These are phyloP conservation scores for Apis florea DNA, from an alignment of 1,140 invertebrate species.

Conservation along the genomic window DNA sequence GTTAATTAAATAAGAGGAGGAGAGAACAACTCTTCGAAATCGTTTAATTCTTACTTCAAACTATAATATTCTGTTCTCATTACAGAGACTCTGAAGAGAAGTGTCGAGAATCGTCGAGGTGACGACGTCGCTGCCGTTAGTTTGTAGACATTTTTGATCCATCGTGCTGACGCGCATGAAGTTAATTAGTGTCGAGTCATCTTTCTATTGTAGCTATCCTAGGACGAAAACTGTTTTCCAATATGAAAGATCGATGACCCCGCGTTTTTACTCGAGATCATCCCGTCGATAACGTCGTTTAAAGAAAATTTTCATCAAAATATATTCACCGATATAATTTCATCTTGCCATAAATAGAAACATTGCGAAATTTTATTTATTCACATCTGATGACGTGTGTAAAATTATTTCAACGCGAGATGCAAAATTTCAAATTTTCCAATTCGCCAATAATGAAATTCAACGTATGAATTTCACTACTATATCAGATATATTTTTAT, in stretches of 20 bases:
- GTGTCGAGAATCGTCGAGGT: neutral
- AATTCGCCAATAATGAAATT: too few species aligned
- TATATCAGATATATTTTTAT: too few species aligned
- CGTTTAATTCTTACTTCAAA: neutral
- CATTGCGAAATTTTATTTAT: neutral
- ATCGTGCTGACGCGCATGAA: conserved; percentile 18
- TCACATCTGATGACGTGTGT: neutral
- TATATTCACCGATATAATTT: neutral
- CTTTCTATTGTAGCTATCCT: neutral
- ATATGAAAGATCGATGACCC: conserved; percentile 24
- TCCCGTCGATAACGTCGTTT: too few species aligned
- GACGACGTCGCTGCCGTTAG: neutral
- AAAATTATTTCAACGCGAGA: neutral
- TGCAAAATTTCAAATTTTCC: too few species aligned
- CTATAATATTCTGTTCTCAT: neutral
- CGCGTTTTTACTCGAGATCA: neutral
- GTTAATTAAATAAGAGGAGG: neutral
- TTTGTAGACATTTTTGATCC: conserved; percentile 31
- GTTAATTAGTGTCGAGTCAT: conserved; percentile 45
- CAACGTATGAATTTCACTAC: neutral
- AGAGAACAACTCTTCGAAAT: neutral
- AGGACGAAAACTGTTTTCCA: conserved; percentile 18
- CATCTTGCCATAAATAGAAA: neutral
- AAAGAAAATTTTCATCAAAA: neutral
- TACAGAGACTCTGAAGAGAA: neutral